Evolutionary conservation across 2,113 vertebrate genomes (phyloP), one percentile per base, ranked within the genome.

Genomic region (Falco punctatus): DNA sequence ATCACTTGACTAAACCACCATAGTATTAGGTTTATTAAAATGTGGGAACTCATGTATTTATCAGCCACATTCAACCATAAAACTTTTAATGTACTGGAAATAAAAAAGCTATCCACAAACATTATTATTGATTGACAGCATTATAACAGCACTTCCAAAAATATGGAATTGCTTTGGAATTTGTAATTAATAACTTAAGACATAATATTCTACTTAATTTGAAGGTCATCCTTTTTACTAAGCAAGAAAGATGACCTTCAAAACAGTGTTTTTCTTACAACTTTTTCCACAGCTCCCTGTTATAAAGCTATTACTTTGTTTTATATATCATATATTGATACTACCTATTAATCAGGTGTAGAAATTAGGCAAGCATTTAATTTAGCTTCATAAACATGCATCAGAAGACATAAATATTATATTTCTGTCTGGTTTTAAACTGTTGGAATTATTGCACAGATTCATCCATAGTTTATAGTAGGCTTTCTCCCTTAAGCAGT

Each of bases 361-460:
- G n/a, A 91, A 96, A 92, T 86, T 74, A 96, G 71, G 46, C 40
- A 95, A 92, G 58, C 67, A 73, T 87, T 92, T 93, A 52, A 71
- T 95, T 95, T 88, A 88, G 58, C 80, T 97, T 91, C 24, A 57
- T 70, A 88, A 89, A 72, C 28, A 86, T 40, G 54, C 82, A 86
- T 57, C 90, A 48, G 88, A 86, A 77, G 81, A 40, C 17, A 82
- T 92, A 91, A 88, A 77, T 95, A 94, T 90, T 88, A 65, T 87
- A 95, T 93, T 93, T 94, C 86, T 79, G 61, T 78, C 69, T 96
- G 52, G 51, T 54, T 95, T 95, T 61, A 96, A 64, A 79, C 59
- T 8, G 65, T 10, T 80, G 70, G 51, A 96, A 91, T 96, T 92
- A 97, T 71, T 80, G 55, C 85, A 85, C 15, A 96, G 44, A 88